Base-by-base conservation (phyloP, 2,888 invertebrate species). In the Drosophila austrosaltans region DNA sequence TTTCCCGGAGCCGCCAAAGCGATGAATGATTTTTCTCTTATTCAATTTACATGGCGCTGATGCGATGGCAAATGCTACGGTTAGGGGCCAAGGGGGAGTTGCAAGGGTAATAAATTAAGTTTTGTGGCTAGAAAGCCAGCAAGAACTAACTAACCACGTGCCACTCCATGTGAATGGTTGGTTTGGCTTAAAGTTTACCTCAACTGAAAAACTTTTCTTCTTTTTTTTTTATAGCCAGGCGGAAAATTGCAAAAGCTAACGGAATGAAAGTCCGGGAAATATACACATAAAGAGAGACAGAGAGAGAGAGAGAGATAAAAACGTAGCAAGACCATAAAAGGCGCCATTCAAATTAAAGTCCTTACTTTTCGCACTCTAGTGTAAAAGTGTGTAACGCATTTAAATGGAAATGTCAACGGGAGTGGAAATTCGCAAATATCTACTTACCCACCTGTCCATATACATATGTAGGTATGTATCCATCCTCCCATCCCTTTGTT, bases 271-370 rank as follows among this genome's bases (percentile, higher is more conserved):
- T 25, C 48, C 48, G 22, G 48, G 22, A 48, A 22, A 36, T 2
- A 20, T 44, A 20, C 10, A 36, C 36, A 36, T 36, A 36, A 36
- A 36, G 1, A 36, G 22, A 10, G 48, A 48, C 7, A 22, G 20
- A 7, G 22, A 7, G 1, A 16, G 1, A 16, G 8, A 48, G 3
- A 22, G 48, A 25, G 25, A 25, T 22, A 25, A n/a, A 48, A 48
- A 48, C 22, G 48, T 48, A 22, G 48, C 25, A 25, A 25, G 48
- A 63, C 64, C 68, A 80, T 80, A 75, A 84, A 84, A 78, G 66
- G 66, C 71, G 72, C 71, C 77, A 82, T 87, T 87, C 77, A 86
- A 82, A 86, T 83, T 77, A 73, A 72, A 78, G 75, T 76, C 73
- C 78, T 85, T 85, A 81, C 83, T 81, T 71, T 54, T 59, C 28